These are phyloP conservation scores for Atherix ibis DNA, from an alignment of 2,888 invertebrate genomes.

Conservation along the genomic window DNA sequence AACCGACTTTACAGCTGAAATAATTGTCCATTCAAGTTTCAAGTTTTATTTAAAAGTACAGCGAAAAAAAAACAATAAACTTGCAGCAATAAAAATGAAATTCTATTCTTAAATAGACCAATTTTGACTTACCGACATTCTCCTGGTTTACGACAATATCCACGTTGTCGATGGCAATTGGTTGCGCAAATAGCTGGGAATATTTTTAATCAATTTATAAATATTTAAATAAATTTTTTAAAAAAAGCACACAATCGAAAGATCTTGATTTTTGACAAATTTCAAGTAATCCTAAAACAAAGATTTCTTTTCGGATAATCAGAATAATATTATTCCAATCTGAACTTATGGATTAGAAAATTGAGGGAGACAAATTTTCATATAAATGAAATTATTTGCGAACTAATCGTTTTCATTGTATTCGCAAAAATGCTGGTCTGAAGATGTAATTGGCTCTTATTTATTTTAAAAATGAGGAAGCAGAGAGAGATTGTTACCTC, in stretches of 20 bases:
- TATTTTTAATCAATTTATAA: slow-evolving; percentile 6
- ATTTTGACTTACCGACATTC: slow-evolving; percentile 46
- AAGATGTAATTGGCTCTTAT: too few species aligned
- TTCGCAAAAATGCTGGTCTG: too few species aligned
- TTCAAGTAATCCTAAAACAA: too few species aligned
- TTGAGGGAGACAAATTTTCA: too few species aligned
- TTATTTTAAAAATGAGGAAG: too few species aligned
- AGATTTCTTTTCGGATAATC: too few species aligned
- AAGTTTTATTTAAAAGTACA: background rate
- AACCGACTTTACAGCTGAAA: slow-evolving; percentile 64
- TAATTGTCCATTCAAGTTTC: too few species aligned
- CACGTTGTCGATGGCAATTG: slow-evolving; percentile 69
- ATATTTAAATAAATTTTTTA: slow-evolving; percentile 4
- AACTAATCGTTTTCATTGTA: too few species aligned
- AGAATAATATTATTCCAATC: too few species aligned
- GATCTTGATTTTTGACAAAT: background rate
- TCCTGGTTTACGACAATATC: slow-evolving; percentile 65
- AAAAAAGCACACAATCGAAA: background rate
- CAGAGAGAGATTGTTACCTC: too few species aligned
- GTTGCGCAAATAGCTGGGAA: slow-evolving; percentile 64
- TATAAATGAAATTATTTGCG: too few species aligned
- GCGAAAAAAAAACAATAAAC: background rate
- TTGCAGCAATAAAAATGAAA: background rate
- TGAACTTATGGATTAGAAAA: too few species aligned
- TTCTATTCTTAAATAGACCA: background rate